Evolutionary conservation across 2,888 invertebrate genomes (phyloP).

Genomic region (Eristalis pertinax): DNA sequence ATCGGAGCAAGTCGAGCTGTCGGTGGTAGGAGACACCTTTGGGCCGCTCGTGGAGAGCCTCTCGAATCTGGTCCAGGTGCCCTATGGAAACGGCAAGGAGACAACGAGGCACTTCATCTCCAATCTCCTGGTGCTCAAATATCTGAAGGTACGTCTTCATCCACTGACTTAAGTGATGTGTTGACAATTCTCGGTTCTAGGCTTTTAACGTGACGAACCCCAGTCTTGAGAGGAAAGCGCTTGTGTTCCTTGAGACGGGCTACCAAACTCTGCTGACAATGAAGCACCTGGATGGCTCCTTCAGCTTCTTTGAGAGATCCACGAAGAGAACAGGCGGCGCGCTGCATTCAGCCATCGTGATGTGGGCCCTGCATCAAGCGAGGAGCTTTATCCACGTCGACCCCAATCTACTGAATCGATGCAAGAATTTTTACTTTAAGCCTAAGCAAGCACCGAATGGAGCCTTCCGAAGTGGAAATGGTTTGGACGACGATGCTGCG

Average conservation of each 20-base stretch:
- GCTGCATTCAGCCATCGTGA: slow-evolving; percentile 92
- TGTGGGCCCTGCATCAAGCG: slow-evolving; percentile 88
- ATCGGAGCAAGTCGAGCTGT: slow-evolving; percentile 84
- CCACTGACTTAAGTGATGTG: not conserved
- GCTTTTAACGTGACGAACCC: slow-evolving; percentile 85
- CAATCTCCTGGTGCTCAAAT: slow-evolving; percentile 89
- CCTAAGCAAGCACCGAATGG: slow-evolving; percentile 88
- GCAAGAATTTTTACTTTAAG: slow-evolving; percentile 86
- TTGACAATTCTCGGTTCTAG: slow-evolving; percentile 31
- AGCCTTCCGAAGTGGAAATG: slow-evolving; percentile 89
- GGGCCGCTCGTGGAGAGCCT: slow-evolving; percentile 85
- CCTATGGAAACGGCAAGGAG: slow-evolving; percentile 89
- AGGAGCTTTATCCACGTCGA: slow-evolving; percentile 87
- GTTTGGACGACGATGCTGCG: slow-evolving; percentile 85
- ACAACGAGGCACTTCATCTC: slow-evolving; percentile 87
- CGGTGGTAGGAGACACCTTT: slow-evolving; percentile 84
- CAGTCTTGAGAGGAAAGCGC: slow-evolving; percentile 84
- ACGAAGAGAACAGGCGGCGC: slow-evolving; percentile 84
- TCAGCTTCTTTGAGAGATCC: slow-evolving; percentile 87
- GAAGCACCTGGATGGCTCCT: slow-evolving; percentile 93
- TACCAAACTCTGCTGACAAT: slow-evolving; percentile 96
- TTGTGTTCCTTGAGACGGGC: slow-evolving; percentile 87
- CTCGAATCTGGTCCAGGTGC: slow-evolving; percentile 84
- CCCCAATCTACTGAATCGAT: slow-evolving; percentile 84
- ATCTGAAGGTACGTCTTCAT: slow-evolving; percentile 85